These are phyloP conservation scores for Ceuthmochares aereus DNA, from an alignment of 2,113 vertebrate species.

Conservation along the genomic window DNA sequence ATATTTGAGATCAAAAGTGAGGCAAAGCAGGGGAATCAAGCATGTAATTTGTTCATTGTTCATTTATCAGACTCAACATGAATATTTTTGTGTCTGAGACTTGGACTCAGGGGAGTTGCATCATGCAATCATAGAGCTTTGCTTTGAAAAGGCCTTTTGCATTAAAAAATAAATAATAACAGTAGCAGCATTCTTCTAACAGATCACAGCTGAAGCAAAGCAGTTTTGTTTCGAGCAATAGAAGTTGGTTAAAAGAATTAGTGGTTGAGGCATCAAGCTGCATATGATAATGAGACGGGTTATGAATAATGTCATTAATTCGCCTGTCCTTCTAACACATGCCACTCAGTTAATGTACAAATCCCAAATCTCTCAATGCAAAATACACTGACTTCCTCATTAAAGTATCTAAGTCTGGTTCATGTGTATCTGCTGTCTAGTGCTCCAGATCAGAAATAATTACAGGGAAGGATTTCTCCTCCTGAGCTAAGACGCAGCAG, in stretches of 20 bases:
- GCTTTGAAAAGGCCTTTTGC: neutral
- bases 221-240: constrained; percentile 63
- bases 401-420: neutral
- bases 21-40: constrained; percentile 11
- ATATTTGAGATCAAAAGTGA: constrained; percentile 40
- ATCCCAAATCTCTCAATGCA: constrained; percentile 10
- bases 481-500: neutral
- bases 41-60: constrained; percentile 49
- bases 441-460: neutral
- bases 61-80: constrained; percentile 23
- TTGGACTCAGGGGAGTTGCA: neutral
- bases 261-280: constrained; percentile 71
- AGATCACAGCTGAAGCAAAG: constrained; percentile 32
- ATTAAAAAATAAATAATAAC: neutral
- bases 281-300: constrained; percentile 75
- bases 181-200: neutral
- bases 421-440: neutral
- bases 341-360: constrained; percentile 48
- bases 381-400: neutral
- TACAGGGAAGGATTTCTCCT: neutral
- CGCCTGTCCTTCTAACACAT: constrained; percentile 69
- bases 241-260: constrained; percentile 75
- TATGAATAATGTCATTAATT: constrained; percentile 81
- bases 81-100: neutral
- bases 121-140: neutral